Evolutionary conservation across 2,888 invertebrate species (phyloP), one percentile per base, ranked within the genome.

Genomic region (Melangyna quadrimaculata): DNA sequence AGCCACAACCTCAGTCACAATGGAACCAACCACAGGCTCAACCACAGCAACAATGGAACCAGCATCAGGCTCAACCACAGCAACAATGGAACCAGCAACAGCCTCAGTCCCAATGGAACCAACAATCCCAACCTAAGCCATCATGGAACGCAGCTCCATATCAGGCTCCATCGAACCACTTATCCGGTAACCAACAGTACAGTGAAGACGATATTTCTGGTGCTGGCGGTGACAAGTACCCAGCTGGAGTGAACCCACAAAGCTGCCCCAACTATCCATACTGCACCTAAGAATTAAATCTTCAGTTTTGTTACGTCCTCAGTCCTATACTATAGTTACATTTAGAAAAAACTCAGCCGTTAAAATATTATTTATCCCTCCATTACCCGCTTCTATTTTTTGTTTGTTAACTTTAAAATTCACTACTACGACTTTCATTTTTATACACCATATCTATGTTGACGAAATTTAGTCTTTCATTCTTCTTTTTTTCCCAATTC

Each of bases 241-340:
- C 93, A 79, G 93, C 93, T 84, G 93, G 93, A 79, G 90, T 93
- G 22, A 91, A 91, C 88, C 93, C 93, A 22, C 91, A 93, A 73
- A 89, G 92, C 84, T 93, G 93, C 89, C 93, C 93, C 88, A 93
- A 93, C 90, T 93, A 93, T 90, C 93, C 93, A 79, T 93, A 91
- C 88, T 93, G 93, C 88, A 89, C 91, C 87, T 92, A 91, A 88
- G 74, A 29, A 74, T 9, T 57, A 24, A 29, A 19, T 51, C 12
- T 19, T n/a, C 17, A 53, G 14, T 67, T 32, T 7, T 24, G 5
- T n/a, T 43, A 8, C 29, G 29, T 27, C 8, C 6, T 14, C 19
- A 40, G 22, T 71, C 55, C 51, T 55, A 24, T 10, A 43, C 8
- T 6, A 27, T 35, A 35, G 9, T 9, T 59, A 45, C 22, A 29